Evolutionary conservation across 2,888 invertebrate genomes (phyloP), one percentile per base, ranked within the genome.

Genomic region (Melanargia galathea): DNA sequence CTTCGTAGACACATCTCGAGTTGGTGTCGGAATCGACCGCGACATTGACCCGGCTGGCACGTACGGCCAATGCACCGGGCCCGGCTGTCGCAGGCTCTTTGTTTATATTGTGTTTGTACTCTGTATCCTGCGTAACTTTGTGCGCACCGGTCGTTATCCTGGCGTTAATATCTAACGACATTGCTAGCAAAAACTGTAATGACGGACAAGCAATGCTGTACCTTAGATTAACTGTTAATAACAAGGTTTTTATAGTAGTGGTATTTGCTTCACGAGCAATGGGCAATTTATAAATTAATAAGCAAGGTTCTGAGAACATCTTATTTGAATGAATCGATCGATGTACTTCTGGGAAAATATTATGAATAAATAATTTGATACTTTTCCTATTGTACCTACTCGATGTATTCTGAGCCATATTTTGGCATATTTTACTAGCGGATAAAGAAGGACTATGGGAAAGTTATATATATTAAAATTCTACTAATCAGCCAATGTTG

Each of bases 21-120:
- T 80, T 81, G 82, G 76, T n/a, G n/a, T 77, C 77, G 87, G 46
- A 48, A 48, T 58, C 58, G 58, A 76, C 86, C 90, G 84, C 90
- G 90, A 90, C 90, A 90, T 90, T 90, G 91, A 91, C 88, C 90
- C 82, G 83, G 76, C 83, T 82, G 84, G 83, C 83, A 79, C 82
- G 86, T 82, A 84, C 88, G 90, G 90, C 79, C 90, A 88, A 86
- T 89, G 90, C 90, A 87, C 90, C 76, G 84, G 75, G 62, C 54
- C 56, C 49, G 35, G 49, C 77, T 87, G 87, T 88, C 85, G 86
- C 85, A 90, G 90, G 78, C 87, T 90, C 87, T 89, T 90, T 90
- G 90, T 90, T 90, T 90, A 88, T 87, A 70, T 70, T 70, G 63
- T 62, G 61, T 67, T 67, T 69, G 68, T 64, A 80, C 87, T 87